Conservation (phyloP, 2,797 vertebrate species). For the Galago senegalensis region DNA sequence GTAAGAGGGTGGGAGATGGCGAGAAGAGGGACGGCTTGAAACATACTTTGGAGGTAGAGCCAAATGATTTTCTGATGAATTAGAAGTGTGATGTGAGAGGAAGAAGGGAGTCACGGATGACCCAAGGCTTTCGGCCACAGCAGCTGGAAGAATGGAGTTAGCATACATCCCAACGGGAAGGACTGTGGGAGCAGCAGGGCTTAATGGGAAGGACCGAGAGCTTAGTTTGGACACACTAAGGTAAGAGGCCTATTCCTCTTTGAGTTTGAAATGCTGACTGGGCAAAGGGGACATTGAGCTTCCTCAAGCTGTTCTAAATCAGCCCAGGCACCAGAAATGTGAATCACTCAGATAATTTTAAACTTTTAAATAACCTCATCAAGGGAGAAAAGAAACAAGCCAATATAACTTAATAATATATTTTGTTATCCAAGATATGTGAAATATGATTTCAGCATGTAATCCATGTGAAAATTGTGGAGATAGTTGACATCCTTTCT, state of each 20-base stretch:
- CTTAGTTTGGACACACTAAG: not conserved
- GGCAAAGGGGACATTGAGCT: not conserved
- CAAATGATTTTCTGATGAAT: not conserved
- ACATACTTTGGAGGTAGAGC: not conserved
- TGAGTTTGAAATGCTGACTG: not conserved
- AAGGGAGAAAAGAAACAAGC: not conserved
- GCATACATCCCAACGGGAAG: not conserved
- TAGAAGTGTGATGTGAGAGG: not conserved
- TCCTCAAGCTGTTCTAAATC: not conserved
- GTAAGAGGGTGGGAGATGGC: not conserved
- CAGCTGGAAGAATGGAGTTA: not conserved
- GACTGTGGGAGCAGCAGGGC: not conserved
- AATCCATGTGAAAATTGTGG: not conserved
- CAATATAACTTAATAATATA: conserved; percentile 4
- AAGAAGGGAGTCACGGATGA: not conserved
- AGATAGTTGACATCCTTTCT: not conserved
- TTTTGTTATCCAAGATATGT: not conserved
- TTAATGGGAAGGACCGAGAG: not conserved
- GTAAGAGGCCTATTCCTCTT: not conserved
- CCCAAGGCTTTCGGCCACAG: not conserved
- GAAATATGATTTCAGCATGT: not conserved
- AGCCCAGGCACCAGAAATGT: not conserved
- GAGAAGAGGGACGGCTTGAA: not conserved
- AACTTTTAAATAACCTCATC: not conserved
- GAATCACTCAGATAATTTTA: not conserved